These are phyloP conservation scores for Aplodontia rufa DNA, from an alignment of 2,113 vertebrate species.

Conservation along the genomic window DNA sequence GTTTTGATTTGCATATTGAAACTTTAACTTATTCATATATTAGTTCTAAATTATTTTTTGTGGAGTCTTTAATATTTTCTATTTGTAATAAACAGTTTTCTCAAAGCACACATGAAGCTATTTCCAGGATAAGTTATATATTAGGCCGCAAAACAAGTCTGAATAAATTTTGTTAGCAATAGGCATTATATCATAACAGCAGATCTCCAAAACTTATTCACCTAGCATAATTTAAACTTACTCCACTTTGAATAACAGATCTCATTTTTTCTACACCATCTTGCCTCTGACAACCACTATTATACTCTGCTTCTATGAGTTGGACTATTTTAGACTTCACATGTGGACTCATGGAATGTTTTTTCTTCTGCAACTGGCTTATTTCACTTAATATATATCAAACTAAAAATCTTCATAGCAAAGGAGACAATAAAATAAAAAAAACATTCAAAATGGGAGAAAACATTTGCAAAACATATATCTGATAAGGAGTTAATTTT, in stretches of 20 bases:
- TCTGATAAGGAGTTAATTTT: neutral
- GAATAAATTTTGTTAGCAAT: neutral
- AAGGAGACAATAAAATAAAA: neutral
- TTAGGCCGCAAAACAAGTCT: neutral
- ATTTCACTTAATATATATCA: neutral
- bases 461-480: neutral
- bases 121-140: neutral
- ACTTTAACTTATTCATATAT: too few species aligned
- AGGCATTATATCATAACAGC: neutral
- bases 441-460: neutral
- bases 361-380: neutral
- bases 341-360: neutral
- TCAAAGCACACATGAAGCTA: neutral
- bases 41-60: too few species aligned
- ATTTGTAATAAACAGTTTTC: neutral
- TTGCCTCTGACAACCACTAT: neutral
- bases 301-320: neutral
- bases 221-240: neutral
- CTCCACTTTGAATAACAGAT: neutral
- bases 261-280: neutral
- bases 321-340: neutral
- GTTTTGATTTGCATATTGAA: too few species aligned
- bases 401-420: neutral
- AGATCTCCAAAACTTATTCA: neutral
- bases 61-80: neutral